Evolutionary conservation across 1,140 invertebrate genomes (phyloP).

Genomic region (Aphelinus atriplicis): DNA sequence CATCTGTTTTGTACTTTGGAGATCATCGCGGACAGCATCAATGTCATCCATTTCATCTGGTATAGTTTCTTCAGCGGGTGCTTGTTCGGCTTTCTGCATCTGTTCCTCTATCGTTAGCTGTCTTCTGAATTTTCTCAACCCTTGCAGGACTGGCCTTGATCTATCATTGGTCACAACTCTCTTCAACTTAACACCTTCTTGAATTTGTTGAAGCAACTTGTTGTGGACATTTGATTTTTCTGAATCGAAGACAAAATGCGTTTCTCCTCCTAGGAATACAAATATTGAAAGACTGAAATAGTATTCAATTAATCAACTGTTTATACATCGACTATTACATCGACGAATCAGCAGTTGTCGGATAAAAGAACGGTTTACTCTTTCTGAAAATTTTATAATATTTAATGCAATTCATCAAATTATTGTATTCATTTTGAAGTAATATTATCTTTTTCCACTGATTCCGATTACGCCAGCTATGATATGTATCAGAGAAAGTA

Average conservation of each 20-base stretch:
- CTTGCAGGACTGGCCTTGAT: slow-evolving; percentile 84
- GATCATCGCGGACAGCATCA: slow-evolving; percentile 88
- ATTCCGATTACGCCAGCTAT: too few relatives aligned
- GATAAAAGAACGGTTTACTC: too few relatives aligned
- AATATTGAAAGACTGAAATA: too few relatives aligned
- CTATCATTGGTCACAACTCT: slow-evolving; percentile 84
- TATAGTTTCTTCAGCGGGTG: slow-evolving; percentile 69
- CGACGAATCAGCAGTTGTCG: too few relatives aligned
- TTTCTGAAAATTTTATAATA: too few relatives aligned
- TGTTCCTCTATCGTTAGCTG: slow-evolving; percentile 91
- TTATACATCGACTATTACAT: too few relatives aligned
- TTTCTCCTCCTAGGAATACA: slow-evolving; percentile 51
- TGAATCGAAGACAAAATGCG: slow-evolving; percentile 88
- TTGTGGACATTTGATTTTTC: slow-evolving; percentile 86
- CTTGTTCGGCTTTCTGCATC: slow-evolving; percentile 76
- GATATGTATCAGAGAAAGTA: too few relatives aligned
- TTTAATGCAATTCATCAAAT: too few relatives aligned
- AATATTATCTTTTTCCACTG: too few relatives aligned
- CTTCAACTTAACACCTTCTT: slow-evolving; percentile 80
- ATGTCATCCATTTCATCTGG: slow-evolving; percentile 89
- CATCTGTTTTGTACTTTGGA: slow-evolving; percentile 91
- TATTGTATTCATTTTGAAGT: too few relatives aligned
- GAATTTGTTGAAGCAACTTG: slow-evolving; percentile 84
- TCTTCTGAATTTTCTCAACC: slow-evolving; percentile 84
- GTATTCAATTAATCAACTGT: too few relatives aligned